These are phyloP conservation scores for Melanargia galathea DNA, from an alignment of 2,888 invertebrate species.

Conservation along the genomic window DNA sequence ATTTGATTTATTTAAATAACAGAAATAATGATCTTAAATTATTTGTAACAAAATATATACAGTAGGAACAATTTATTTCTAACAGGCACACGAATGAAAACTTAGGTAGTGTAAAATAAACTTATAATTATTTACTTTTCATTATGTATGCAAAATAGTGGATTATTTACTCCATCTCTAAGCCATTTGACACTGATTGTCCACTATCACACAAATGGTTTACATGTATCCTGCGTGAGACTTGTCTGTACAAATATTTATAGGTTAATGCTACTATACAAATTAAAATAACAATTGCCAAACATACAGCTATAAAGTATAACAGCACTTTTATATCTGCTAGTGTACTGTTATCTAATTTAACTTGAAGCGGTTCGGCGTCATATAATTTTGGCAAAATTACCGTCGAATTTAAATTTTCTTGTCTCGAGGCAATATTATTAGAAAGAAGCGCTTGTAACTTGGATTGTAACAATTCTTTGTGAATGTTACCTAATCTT, in stretches of 20 bases:
- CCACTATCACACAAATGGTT: conserved; percentile 17
- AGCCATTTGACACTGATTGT: neutral
- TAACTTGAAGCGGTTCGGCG: neutral
- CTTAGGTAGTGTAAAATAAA: no score
- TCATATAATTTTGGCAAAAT: neutral
- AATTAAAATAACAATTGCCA: conserved; percentile 16
- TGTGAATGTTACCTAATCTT: conserved; percentile 18
- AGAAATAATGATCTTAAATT: no score
- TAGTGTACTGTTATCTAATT: conserved; percentile 11
- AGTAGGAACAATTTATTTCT: no score
- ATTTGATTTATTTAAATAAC: no score
- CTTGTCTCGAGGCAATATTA: neutral
- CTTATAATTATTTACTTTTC: no score
- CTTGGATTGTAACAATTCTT: conserved; percentile 14
- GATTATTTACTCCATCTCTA: conserved; percentile 18
- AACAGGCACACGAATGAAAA: no score
- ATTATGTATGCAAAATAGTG: no score
- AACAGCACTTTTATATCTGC: conserved; percentile 15
- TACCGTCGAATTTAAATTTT: neutral
- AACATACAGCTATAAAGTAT: conserved; percentile 26
- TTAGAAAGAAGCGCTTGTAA: neutral
- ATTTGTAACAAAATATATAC: no score
- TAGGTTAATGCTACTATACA: conserved; percentile 6
- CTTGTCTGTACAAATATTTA: conserved; percentile 1
- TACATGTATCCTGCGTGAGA: neutral